Conservation (phyloP, 2,888 invertebrate genomes). For the Troides aeacus region DNA sequence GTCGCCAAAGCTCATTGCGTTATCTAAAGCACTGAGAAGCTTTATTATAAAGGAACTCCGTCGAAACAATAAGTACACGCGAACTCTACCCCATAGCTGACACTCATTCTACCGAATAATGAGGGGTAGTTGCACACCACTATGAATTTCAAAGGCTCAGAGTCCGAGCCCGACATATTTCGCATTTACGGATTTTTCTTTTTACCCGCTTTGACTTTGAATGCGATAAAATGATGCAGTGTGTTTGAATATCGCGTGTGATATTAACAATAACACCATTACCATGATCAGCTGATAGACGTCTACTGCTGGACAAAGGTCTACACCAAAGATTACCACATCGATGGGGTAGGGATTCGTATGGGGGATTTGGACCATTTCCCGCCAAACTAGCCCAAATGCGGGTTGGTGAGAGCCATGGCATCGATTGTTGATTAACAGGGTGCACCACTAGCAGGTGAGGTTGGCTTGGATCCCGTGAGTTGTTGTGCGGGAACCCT, state of each 20-base stretch:
- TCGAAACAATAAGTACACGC: conserved; percentile 3
- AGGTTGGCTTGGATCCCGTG: too few species aligned
- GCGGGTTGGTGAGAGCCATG: too few species aligned
- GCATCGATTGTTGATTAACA: too few species aligned
- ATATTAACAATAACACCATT: not conserved
- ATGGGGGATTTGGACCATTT: too few species aligned
- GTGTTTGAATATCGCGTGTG: not conserved
- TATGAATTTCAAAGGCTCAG: conserved; percentile 11
- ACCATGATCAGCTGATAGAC: not conserved
- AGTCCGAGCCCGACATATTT: not conserved
- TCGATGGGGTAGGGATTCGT: too few species aligned
- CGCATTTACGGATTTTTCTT: not conserved
- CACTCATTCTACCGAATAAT: not conserved
- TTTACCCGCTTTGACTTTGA: not conserved
- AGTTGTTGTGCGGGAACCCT: too few species aligned
- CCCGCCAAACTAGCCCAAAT: too few species aligned
- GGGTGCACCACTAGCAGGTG: too few species aligned
- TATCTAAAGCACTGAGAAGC: conserved; percentile 7
- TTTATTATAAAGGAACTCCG: conserved; percentile 5
- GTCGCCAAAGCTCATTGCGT: not conserved
- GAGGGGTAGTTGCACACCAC: not conserved
- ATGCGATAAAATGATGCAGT: not conserved
- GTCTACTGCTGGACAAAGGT: too few species aligned
- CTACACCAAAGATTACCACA: too few species aligned
- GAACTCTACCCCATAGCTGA: not conserved